Evolutionary conservation across 2,888 invertebrate genomes (phyloP), one percentile per base, ranked within the genome.

Genomic region (Strigamia transsilvanica): DNA sequence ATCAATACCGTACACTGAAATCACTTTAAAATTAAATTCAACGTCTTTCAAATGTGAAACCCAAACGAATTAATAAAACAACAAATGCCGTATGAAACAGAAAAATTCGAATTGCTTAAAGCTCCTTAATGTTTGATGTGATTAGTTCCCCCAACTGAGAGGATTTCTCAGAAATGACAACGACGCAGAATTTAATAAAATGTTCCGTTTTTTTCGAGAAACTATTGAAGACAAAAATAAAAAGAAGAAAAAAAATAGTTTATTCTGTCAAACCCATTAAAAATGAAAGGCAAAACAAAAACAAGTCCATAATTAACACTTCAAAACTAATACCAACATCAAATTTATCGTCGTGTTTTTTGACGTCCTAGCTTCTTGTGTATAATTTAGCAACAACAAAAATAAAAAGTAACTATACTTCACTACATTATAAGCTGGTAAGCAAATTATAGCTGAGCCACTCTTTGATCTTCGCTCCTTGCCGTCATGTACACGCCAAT

Each of bases 401-500:
- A 56, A 56, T 18, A 56, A 56, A 56, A 56, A n/a, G 9, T 18
- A 73, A 32, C 73, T 27, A 73, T 6, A 73, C 27, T 27, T 73
- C 12, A 73, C n/a, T 23, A 73, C 73, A 73, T 73, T 32, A 73
- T 15, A 73, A 73, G 12, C 32, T n/a, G 13, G 0, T 73, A 73
- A 23, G 32, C 32, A 73, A 73, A 73, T 73, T 73, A 73, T 73
- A 73, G 73, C 13, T 27, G 73, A 56, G 73, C n/a, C 32, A 23
- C 73, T 73, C 73, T 73, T 73, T 73, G 73, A 73, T 73, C 73
- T 73, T 73, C 73, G 23, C 73, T 27, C 2, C 73, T 73, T 12
- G 32, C 73, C 73, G 73, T 73, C 73, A n/a, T 73, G n/a, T 32
- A 73, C 73, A 73, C 73, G 73, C 73, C 73, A 73, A 73, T 73